phyloP scores from a whole-genome alignment of 2,113 vertebrate genomes.

The Otis tarda region DNA sequence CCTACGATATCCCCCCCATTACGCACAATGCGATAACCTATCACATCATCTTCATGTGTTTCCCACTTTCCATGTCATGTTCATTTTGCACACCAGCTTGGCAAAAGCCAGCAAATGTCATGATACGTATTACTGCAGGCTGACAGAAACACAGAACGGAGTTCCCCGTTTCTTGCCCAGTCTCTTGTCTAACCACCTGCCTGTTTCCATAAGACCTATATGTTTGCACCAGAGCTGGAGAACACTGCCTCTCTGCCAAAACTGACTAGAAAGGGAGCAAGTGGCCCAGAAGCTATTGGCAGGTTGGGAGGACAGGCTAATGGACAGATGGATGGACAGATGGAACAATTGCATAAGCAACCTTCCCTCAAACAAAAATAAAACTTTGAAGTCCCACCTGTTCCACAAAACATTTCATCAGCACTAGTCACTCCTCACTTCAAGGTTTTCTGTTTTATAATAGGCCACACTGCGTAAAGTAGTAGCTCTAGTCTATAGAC shows the following conservation, averaged over 20 bases:
- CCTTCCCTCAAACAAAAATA: conserved; percentile 37
- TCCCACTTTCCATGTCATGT: not conserved
- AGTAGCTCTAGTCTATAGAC: not conserved
- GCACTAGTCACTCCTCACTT: not conserved
- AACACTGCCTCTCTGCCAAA: not conserved
- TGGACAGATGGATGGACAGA: conserved; percentile 56
- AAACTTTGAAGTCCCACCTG: conserved; percentile 40
- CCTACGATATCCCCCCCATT: too few species aligned
- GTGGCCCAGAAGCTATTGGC: not conserved
- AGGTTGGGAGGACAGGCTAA: not conserved
- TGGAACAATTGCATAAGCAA: conserved; percentile 57
- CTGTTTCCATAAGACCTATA: not conserved
- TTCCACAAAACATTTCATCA: conserved; percentile 8
- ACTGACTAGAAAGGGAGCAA: not conserved
- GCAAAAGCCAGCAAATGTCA: not conserved
- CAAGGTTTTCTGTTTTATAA: conserved; percentile 18
- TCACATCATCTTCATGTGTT: fast-evolving
- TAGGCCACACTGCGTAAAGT: not conserved
- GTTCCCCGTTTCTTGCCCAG: not conserved
- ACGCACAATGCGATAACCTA: not conserved
- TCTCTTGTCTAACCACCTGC: not conserved
- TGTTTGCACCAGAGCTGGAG: not conserved
- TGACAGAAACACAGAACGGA: not conserved
- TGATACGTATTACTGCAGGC: fast-evolving
- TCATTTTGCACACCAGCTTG: too few species aligned